Conservation (phyloP, 2,113 vertebrate genomes). For the Rostratula benghalensis region DNA sequence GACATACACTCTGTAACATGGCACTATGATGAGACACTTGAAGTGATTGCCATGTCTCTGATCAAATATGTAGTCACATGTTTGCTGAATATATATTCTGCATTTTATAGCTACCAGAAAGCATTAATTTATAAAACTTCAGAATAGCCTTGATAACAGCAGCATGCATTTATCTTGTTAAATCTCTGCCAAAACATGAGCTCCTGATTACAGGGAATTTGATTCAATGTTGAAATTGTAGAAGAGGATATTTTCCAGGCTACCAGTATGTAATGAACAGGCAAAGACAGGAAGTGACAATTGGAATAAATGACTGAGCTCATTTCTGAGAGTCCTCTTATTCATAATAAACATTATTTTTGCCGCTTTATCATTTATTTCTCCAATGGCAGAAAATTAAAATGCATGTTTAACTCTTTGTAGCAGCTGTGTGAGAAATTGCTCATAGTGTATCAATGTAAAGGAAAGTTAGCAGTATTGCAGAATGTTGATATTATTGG, state of each 20-base stretch:
- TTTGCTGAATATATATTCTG: background rate
- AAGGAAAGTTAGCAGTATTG: background rate
- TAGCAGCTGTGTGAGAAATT: background rate
- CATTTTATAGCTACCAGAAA: background rate
- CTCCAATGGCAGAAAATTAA: background rate
- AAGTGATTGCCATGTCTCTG: background rate
- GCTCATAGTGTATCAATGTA: background rate
- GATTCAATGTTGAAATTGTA: background rate
- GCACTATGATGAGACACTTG: background rate
- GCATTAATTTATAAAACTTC: slow-evolving; percentile 8
- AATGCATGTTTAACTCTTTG: background rate
- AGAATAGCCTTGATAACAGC: background rate
- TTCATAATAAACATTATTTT: background rate
- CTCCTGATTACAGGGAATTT: slow-evolving; percentile 9
- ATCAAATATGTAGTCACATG: background rate
- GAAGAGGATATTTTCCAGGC: background rate
- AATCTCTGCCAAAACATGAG: slow-evolving; percentile 15
- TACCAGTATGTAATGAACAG: background rate
- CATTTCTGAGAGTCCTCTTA: background rate
- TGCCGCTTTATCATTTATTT: background rate
- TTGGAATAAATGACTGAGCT: slow-evolving; percentile 2
- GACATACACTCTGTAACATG: background rate
- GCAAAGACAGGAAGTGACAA: background rate
- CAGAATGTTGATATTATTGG: background rate
- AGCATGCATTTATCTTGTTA: slow-evolving; percentile 10